These are phyloP conservation scores for Rhea americana DNA, from an alignment of 2,113 vertebrate genomes.

Conservation along the genomic window DNA sequence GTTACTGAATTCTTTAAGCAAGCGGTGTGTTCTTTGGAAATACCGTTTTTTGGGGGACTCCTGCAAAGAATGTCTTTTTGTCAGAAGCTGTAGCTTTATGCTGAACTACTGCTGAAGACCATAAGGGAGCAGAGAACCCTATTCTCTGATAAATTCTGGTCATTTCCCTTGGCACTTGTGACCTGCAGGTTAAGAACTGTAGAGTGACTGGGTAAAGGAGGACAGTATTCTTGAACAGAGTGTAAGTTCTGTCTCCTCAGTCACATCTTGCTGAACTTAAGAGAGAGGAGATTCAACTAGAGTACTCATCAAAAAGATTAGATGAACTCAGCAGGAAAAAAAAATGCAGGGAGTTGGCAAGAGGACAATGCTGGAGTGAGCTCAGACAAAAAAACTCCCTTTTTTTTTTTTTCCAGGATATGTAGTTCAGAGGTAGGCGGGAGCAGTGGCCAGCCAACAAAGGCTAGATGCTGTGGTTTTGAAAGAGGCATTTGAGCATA, in stretches of 20 bases:
- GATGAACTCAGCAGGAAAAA: conserved; percentile 29
- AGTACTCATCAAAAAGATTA: background rate
- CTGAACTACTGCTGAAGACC: background rate
- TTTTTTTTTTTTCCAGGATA: conserved; percentile 39
- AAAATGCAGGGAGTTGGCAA: conserved; percentile 36
- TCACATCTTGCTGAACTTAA: background rate
- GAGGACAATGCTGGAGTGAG: conserved; percentile 26
- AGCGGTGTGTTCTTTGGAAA: background rate
- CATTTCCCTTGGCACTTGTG: background rate
- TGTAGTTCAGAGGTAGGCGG: conserved; percentile 59
- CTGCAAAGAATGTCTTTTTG: background rate
- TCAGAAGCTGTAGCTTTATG: background rate
- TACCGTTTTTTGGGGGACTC: background rate
- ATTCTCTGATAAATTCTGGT: background rate
- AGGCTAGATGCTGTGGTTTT: conserved; percentile 65
- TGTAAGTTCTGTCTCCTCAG: background rate
- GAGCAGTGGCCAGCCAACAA: conserved; percentile 62
- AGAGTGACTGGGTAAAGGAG: background rate
- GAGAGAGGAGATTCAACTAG: background rate
- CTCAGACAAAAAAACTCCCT: conserved; percentile 22
- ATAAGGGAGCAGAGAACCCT: background rate
- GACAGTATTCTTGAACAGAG: background rate
- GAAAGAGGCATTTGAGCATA: conserved; percentile 54
- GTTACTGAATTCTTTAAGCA: background rate
- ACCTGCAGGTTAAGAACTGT: background rate